Percentiles rank a stretch among this genome's conserved stretches.
These are phyloP conservation scores for Drosophila kanekoi DNA, from an alignment of 2,888 invertebrate genomes.

Conservation along the genomic window DNA sequence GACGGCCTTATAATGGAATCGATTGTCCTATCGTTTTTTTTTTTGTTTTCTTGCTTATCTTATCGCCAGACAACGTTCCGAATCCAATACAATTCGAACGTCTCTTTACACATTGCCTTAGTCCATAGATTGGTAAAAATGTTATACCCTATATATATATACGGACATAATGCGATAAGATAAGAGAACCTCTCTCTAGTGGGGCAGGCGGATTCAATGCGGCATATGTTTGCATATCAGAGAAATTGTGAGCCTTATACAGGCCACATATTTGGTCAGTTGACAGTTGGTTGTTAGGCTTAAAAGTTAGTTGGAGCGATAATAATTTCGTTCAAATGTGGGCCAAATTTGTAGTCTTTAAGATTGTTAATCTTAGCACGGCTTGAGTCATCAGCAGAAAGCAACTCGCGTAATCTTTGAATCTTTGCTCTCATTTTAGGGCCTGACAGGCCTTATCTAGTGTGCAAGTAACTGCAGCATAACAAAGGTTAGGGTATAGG, in stretches of 20 bases:
- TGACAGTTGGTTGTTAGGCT: slow-evolving; percentile 32
- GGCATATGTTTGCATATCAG: slow-evolving; percentile 58
- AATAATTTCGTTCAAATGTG: slow-evolving; percentile 36
- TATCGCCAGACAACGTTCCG: slow-evolving; percentile 40
- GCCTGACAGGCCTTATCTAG: not conserved
- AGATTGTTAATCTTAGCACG: slow-evolving; percentile 19
- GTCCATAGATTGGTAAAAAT: slow-evolving; percentile 14
- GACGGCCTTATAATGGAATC: slow-evolving; percentile 31
- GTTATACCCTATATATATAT: slow-evolving; percentile 12
- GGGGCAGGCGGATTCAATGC: slow-evolving; percentile 41
- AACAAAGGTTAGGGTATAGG: slow-evolving; percentile 7
- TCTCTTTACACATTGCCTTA: slow-evolving; percentile 28
- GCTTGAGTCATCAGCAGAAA: slow-evolving; percentile 26
- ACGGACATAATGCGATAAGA: slow-evolving; percentile 51
- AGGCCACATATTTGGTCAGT: slow-evolving; percentile 24
- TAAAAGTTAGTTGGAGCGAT: slow-evolving; percentile 1
- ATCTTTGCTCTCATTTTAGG: slow-evolving; percentile 9
- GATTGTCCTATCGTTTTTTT: slow-evolving; percentile 21
- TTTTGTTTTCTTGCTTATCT: slow-evolving; percentile 28
- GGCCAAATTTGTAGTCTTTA: slow-evolving; percentile 32
- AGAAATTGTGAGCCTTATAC: slow-evolving; percentile 15
- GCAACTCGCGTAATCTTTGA: slow-evolving; percentile 17
- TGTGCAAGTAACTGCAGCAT: not conserved
- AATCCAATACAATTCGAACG: slow-evolving; percentile 45
- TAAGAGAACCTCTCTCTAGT: slow-evolving; percentile 36